These are phyloP conservation scores for Macrotus californicus DNA, from an alignment of 2,113 vertebrate species.

Conservation along the genomic window DNA sequence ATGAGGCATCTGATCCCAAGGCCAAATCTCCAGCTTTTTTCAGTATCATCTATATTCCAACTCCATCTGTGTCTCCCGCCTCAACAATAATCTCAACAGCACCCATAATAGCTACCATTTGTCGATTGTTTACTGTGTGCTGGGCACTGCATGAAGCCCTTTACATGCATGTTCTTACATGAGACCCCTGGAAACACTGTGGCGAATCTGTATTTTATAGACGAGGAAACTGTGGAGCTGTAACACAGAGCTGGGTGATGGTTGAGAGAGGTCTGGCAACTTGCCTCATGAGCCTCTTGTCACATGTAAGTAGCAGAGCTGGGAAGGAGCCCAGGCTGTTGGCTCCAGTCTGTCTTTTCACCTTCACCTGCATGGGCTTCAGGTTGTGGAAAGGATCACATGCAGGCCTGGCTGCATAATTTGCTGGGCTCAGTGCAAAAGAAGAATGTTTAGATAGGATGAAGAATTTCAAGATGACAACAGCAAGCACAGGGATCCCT, in stretches of 20 bases:
- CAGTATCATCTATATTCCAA: background rate
- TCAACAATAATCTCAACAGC: background rate
- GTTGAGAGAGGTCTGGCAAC: background rate
- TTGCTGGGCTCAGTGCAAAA: background rate
- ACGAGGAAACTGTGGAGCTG: background rate
- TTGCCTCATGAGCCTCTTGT: background rate
- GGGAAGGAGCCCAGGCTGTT: background rate
- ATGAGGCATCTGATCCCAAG: background rate
- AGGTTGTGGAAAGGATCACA: background rate
- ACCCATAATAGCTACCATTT: too few species aligned
- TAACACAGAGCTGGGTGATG: background rate
- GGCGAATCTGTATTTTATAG: background rate
- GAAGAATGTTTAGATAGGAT: background rate
- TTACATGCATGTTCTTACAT: background rate
- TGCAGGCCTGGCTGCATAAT: background rate
- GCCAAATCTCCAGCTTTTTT: background rate
- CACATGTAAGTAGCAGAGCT: background rate
- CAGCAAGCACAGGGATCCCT: background rate
- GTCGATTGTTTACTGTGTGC: background rate
- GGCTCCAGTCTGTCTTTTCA: background rate
- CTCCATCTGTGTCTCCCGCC: background rate
- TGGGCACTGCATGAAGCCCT: rapidly evolving
- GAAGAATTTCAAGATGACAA: background rate
- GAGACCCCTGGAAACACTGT: background rate
- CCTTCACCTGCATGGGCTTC: background rate